Evolutionary conservation across 2,797 vertebrate species (phyloP).

Genomic region (Micrastur ruficollis): DNA sequence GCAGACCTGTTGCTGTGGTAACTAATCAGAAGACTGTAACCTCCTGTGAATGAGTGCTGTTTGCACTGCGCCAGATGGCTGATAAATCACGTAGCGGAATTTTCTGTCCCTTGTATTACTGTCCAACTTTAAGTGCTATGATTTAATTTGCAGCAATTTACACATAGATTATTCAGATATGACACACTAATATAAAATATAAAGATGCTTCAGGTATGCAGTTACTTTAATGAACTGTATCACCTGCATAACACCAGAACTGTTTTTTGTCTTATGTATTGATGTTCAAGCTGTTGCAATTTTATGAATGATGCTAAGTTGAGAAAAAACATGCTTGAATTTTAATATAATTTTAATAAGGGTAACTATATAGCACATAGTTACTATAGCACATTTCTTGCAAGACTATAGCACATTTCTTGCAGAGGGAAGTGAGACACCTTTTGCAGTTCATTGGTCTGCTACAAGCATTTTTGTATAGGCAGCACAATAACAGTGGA

Average conservation of each 20-base stretch:
- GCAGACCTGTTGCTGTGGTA: constrained; percentile 69
- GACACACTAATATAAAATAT: background rate
- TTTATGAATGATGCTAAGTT: background rate
- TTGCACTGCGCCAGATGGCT: constrained; percentile 37
- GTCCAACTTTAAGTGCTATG: background rate
- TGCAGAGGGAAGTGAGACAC: background rate
- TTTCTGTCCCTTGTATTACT: background rate
- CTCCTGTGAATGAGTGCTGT: background rate
- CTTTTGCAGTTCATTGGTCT: background rate
- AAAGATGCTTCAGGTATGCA: background rate
- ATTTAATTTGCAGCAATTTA: constrained; percentile 17
- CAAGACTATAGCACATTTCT: background rate
- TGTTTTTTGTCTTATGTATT: background rate
- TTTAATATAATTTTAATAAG: background rate
- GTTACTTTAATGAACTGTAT: background rate
- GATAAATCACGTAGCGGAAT: background rate
- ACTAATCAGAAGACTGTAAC: constrained; percentile 29
- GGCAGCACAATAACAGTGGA: background rate
- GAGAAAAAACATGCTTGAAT: background rate
- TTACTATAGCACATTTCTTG: background rate
- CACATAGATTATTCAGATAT: background rate
- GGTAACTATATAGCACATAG: background rate
- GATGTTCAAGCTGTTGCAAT: background rate
- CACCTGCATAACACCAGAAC: background rate
- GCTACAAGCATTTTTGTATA: background rate